Conservation (phyloP, 2,888 invertebrate genomes). For the Oligia fasciuncula region DNA sequence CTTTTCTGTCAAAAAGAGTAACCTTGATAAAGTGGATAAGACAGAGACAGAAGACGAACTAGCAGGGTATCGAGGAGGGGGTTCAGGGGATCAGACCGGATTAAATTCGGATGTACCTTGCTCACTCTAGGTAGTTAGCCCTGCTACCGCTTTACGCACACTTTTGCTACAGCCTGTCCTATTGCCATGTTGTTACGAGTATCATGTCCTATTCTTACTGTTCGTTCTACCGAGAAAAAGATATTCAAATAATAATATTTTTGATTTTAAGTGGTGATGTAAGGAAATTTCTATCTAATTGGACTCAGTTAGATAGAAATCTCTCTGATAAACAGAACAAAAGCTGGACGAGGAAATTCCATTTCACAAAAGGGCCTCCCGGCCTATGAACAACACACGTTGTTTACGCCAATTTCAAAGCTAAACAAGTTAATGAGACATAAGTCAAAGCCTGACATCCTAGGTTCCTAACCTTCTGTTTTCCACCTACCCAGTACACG, state of each 20-base stretch:
- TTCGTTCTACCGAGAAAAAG: background rate
- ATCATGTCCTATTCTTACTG: background rate
- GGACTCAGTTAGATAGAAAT: background rate
- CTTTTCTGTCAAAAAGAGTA: no score
- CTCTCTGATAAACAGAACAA: background rate
- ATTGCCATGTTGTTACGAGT: background rate
- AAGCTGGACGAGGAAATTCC: background rate
- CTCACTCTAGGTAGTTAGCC: background rate
- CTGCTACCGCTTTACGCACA: background rate
- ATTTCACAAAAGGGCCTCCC: background rate
- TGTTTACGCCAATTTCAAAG: background rate
- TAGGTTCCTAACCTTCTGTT: conserved; percentile 40
- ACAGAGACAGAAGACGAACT: no score
- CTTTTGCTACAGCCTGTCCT: no score
- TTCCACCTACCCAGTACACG: background rate
- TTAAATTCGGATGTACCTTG: no score
- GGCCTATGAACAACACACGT: background rate
- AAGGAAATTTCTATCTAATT: background rate
- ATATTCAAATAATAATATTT: background rate
- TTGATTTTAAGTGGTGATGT: background rate
- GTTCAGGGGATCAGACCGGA: no score
- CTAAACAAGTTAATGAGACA: background rate
- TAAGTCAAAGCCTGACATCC: background rate
- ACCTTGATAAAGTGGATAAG: no score
- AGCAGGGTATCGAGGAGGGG: no score